These are phyloP conservation scores for Hipposideros armiger DNA, from an alignment of 2,113 vertebrate species.

Conservation along the genomic window DNA sequence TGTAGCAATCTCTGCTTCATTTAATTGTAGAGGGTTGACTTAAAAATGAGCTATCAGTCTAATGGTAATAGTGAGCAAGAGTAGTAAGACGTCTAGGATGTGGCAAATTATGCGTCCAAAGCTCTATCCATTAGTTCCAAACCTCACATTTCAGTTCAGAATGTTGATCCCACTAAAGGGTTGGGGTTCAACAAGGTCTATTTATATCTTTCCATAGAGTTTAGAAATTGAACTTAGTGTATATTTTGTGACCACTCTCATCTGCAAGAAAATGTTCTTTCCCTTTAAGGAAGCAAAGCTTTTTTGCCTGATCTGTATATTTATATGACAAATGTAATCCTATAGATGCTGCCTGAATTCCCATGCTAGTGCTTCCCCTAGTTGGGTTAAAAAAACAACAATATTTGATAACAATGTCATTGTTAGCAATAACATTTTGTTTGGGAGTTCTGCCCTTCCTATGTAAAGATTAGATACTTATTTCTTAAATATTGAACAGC, in stretches of 20 bases:
- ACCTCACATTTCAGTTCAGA: slow-evolving; percentile 10
- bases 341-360: background rate
- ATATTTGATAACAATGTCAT: background rate
- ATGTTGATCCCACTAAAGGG: background rate
- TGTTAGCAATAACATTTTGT: background rate
- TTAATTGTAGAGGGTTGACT: background rate
- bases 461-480: background rate
- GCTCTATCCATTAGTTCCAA: background rate
- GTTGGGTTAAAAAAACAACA: background rate
- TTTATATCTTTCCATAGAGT: background rate
- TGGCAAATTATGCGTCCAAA: background rate
- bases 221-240: background rate
- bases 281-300: background rate
- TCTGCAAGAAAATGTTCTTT: background rate
- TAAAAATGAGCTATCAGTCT: background rate
- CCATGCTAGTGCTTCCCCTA: background rate
- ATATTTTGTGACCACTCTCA: background rate
- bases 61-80: background rate
- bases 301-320: background rate
- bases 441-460: background rate
- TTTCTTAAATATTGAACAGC: background rate
- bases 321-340: background rate
- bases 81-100: background rate
- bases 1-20: background rate
- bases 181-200: background rate